Evolutionary conservation across 1,140 invertebrate species (phyloP).

Genomic region (Telenomus remus): DNA sequence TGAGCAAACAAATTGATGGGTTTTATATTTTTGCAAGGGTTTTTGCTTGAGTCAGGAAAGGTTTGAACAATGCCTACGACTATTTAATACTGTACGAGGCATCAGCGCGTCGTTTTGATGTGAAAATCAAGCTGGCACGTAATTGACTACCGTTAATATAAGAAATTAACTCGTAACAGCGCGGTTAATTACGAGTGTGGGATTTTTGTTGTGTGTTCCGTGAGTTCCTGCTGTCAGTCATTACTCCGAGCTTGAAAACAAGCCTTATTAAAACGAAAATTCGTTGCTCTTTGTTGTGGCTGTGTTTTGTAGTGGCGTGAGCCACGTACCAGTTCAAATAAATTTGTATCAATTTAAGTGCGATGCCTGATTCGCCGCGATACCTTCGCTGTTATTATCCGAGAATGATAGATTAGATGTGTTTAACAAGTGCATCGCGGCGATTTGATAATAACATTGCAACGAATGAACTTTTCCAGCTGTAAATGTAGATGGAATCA

Average conservation of each 20-base stretch:
- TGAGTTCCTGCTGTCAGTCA: slow-evolving; percentile 41
- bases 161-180: slow-evolving; percentile 61
- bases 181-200: slow-evolving; percentile 57
- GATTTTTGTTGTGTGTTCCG: slow-evolving; percentile 45
- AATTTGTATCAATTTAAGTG: slow-evolving; percentile 29
- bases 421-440: slow-evolving; percentile 1
- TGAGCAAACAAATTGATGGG: too few species aligned
- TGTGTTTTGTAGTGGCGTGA: slow-evolving; percentile 10
- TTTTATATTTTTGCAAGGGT: too few species aligned
- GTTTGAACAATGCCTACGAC: slow-evolving; percentile 15
- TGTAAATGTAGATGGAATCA: too few species aligned
- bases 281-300: slow-evolving; percentile 10
- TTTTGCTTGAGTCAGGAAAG: too few species aligned
- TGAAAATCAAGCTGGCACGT: slow-evolving; percentile 54
- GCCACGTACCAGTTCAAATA: slow-evolving; percentile 6
- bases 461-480: not conserved
- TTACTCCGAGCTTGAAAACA: slow-evolving; percentile 22
- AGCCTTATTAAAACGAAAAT: slow-evolving; percentile 34
- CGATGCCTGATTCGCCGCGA: not conserved
- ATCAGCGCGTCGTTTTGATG: slow-evolving; percentile 44
- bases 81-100: slow-evolving; percentile 43
- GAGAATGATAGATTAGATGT: slow-evolving; percentile 14
- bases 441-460: slow-evolving; percentile 4
- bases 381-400: slow-evolving; percentile 8
- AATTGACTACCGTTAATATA: slow-evolving; percentile 65